Evolutionary conservation across 2,797 vertebrate species (phyloP), one percentile per base, ranked within the genome.

Genomic region (Syngnathus acus): DNA sequence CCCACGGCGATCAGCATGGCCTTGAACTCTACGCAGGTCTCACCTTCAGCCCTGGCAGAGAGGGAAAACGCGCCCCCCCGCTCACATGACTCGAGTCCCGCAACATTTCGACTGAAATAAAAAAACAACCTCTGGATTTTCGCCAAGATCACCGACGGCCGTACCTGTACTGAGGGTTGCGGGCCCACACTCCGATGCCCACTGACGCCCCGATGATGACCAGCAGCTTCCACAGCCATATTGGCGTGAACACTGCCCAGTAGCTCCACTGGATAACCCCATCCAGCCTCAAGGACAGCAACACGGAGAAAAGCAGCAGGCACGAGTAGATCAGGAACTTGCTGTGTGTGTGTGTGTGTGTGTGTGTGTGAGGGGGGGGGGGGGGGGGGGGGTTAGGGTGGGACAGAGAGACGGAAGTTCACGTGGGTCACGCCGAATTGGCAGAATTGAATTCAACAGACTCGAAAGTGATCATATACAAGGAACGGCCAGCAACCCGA

Each of bases 281-380:
- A 88, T 99, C 97, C 85, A 99, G 85, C 68, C 93, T 91, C 66
- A 99, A 79, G 13, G 96, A 94, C 51, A 99, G 91, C 83, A 99
- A 75, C 82, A 99, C 94, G 0, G 97, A 99, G 87, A 99, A 99
- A 5, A 99, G 93, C 88, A 99, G 90, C 84, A 98, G 87, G 64
- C 96, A 99, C 38, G 95, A 93, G 72, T 99, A 99, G 82, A 99
- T 98, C 75, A 99, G 94, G 87, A 99, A 98, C 89, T 99, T 99
- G 87, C 97, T 99, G 86, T 39, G 57, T 2, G 32, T 32, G 26
- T 32, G 26, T 32, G 32, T 26, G 26, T 26, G 26, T 2, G 32
- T 32, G 26, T 32, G 26, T 32, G 32, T 26, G 26, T 26, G 26
- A n/a, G n/a, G n/a, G 23, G 23, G 23, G 23, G 23, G 23, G 23